Evolutionary conservation across 1,140 invertebrate species (phyloP).

Genomic region (Aphaenogaster floridana): DNA sequence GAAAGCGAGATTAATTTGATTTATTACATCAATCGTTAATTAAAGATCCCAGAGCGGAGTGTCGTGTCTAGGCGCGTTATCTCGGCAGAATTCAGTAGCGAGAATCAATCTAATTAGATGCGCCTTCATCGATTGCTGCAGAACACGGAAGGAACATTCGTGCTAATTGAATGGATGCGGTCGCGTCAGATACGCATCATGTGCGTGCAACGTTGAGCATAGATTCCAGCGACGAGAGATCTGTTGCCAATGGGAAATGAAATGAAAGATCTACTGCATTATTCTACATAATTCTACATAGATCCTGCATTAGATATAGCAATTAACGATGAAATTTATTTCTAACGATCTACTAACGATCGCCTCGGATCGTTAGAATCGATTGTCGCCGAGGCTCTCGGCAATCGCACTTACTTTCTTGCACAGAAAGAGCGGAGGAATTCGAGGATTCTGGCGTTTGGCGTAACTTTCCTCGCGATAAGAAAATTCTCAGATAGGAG

Average conservation of each 20-base stretch:
- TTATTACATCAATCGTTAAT: not conserved
- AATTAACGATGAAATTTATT: not conserved
- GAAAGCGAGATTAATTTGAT: not conserved
- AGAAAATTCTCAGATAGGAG: not conserved
- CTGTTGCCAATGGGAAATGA: not conserved
- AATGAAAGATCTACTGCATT: not conserved
- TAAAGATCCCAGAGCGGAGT: slow-evolving; percentile 23
- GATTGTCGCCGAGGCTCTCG: not conserved
- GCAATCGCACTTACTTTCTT: slow-evolving; percentile 19
- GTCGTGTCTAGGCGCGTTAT: slow-evolving; percentile 40
- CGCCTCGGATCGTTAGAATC: not conserved
- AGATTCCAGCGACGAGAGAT: not conserved
- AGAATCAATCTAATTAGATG: slow-evolving; percentile 72
- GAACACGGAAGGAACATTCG: slow-evolving; percentile 2
- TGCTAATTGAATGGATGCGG: slow-evolving; percentile 64
- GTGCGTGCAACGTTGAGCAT: not conserved
- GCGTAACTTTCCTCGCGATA: not conserved
- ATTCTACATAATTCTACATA: not conserved
- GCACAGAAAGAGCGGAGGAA: not conserved
- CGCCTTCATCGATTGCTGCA: slow-evolving; percentile 52
- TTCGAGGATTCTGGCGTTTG: not conserved
- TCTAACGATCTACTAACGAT: not conserved
- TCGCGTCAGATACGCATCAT: not conserved
- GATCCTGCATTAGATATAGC: not conserved
- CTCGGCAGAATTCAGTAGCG: slow-evolving; percentile 52